phyloP scores from a whole-genome alignment of 2,888 invertebrate species.

The Patella caerulea region DNA sequence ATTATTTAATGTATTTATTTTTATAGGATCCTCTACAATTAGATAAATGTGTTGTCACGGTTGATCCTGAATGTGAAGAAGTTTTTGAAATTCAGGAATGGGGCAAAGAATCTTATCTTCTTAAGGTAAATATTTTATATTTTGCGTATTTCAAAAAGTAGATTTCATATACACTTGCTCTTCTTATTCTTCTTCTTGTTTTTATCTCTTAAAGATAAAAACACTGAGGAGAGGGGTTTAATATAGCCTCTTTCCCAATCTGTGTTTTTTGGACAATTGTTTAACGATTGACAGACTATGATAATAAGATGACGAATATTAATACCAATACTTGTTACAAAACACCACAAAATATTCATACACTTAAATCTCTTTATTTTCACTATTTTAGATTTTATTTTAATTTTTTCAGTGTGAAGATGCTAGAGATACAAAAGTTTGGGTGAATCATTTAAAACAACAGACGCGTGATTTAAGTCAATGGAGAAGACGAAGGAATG shows the following conservation, averaged over 20 bases:
- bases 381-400: not conserved
- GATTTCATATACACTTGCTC: no score
- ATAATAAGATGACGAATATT: no score
- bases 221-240: no score
- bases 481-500: slow-evolving; percentile 92
- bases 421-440: slow-evolving; percentile 85
- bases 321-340: no score
- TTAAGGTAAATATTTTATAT: slow-evolving; percentile 80
- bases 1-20: slow-evolving; percentile 6
- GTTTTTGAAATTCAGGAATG: slow-evolving; percentile 96
- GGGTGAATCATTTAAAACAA: slow-evolving; percentile 91
- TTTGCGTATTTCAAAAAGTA: no score
- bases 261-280: no score
- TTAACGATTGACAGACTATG: no score
- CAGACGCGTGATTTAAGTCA: slow-evolving; percentile 93
- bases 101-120: slow-evolving; percentile 92
- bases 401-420: slow-evolving; percentile 85
- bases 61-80: slow-evolving; percentile 91
- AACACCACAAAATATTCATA: no score
- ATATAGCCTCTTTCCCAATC: no score
- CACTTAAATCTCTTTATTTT: not conserved
- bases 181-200: not conserved
- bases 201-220: not conserved
- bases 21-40: slow-evolving; percentile 87
- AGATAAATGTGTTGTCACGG: slow-evolving; percentile 91